A percentile compares a stretch with the other conserved stretches of the same genome.
These are phyloP conservation scores for Stegophylla sp. DNA, from an alignment of 2,888 invertebrate species.

Conservation along the genomic window DNA sequence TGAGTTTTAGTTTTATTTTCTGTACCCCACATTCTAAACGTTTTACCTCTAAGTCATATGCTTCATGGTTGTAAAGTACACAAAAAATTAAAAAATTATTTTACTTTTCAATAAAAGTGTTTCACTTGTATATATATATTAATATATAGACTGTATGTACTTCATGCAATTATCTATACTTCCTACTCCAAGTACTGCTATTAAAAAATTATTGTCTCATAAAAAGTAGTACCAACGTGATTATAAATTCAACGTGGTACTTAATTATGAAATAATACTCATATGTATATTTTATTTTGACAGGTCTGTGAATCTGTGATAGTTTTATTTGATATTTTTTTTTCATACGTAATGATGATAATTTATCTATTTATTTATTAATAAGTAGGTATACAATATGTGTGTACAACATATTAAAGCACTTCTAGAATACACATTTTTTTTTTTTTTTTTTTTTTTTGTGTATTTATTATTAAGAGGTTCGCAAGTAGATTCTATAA, in stretches of 20 bases:
- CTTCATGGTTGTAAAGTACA: neutral
- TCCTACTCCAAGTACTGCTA: neutral
- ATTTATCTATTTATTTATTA: conserved; percentile 7
- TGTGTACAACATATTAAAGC: conserved; percentile 5
- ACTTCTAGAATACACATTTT: neutral
- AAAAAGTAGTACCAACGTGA: neutral
- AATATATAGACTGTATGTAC: neutral
- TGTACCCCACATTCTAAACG: neutral
- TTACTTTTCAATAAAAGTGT: neutral
- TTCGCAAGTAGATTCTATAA: conserved; percentile 22
- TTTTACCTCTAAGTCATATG: conserved; percentile 12
- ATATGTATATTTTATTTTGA: neutral
- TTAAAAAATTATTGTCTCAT: neutral
- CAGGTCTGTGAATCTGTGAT: conserved; percentile 28
- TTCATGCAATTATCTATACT: too few species aligned
- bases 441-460: neutral
- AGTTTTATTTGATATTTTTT: conserved; percentile 36
- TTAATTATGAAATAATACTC: neutral
- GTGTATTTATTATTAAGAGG: neutral
- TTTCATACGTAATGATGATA: conserved; percentile 1
- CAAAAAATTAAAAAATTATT: neutral
- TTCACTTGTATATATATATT: neutral
- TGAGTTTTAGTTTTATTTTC: neutral
- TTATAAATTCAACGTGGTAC: neutral
- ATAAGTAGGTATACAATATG: neutral